phyloP scores from a whole-genome alignment of 2,797 vertebrate species.

The Pristis pectinata region DNA sequence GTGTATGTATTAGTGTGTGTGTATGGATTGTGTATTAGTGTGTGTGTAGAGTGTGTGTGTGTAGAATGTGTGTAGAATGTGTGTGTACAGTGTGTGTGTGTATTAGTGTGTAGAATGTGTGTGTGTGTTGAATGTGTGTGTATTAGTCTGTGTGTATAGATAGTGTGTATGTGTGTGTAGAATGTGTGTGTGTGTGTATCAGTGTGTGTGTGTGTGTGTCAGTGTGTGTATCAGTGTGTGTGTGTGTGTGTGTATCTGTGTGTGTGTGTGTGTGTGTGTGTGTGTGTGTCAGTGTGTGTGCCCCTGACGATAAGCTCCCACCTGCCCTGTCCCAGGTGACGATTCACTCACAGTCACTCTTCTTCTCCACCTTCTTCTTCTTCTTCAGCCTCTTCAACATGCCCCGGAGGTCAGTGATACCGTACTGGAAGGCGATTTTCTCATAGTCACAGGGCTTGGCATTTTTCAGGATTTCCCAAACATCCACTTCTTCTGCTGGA shows the following conservation, averaged over 20 bases:
- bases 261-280: neutral
- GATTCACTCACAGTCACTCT: conserved; percentile 60
- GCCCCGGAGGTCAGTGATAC: conserved; percentile 85
- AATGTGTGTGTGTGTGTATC: neutral
- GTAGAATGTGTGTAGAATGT: neutral
- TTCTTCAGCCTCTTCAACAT: conserved; percentile 81
- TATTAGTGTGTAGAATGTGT: no score
- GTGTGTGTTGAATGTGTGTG: neutral
- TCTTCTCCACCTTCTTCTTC: conserved; percentile 73
- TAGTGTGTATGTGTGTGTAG: neutral
- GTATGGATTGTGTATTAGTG: neutral
- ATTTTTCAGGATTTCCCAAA: conserved; percentile 74
- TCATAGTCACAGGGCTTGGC: conserved; percentile 85
- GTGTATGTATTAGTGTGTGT: neutral
- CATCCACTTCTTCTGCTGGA: conserved; percentile 68
- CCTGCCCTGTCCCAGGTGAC: neutral
- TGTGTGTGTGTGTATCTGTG: neutral
- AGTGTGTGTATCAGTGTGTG: neutral
- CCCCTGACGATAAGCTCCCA: accelerated
- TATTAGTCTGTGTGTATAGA: neutral
- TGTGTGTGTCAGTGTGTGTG: conserved; percentile 39
- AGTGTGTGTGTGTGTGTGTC: no score
- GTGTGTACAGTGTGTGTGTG: no score
- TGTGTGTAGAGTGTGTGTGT: no score
- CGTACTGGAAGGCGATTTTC: conserved; percentile 81